These are phyloP conservation scores for Apamea monoglypha DNA, from an alignment of 2,888 invertebrate genomes.

Conservation along the genomic window DNA sequence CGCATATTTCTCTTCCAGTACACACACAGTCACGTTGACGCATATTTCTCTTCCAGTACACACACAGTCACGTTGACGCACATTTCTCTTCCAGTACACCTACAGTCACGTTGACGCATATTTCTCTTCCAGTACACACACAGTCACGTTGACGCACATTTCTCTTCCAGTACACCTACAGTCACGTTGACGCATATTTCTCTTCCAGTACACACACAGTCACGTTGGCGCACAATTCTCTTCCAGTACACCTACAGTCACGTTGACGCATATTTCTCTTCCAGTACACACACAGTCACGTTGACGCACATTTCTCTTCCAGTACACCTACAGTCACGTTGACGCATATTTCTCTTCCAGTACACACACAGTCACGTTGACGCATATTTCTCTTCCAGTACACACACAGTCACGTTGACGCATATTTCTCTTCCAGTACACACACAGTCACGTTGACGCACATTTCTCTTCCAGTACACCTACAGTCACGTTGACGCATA, in stretches of 20 bases:
- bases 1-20: background rate
- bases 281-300: no score
- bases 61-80: no score
- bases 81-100: background rate
- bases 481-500: background rate
- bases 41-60: background rate
- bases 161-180: no score
- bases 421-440: background rate
- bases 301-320: background rate
- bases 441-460: no score
- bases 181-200: background rate
- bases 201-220: no score
- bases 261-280: background rate
- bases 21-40: no score
- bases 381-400: background rate
- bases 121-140: background rate
- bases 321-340: no score
- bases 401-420: no score
- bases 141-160: background rate
- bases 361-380: no score
- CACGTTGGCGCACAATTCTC: background rate
- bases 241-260: no score
- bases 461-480: background rate
- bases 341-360: background rate
- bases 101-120: background rate